A percentile compares a stretch with the other conserved stretches of the same genome.
phyloP scores from a whole-genome alignment of 35 echinoderm and acorn worm genomes.

The Diadema setosum region DNA sequence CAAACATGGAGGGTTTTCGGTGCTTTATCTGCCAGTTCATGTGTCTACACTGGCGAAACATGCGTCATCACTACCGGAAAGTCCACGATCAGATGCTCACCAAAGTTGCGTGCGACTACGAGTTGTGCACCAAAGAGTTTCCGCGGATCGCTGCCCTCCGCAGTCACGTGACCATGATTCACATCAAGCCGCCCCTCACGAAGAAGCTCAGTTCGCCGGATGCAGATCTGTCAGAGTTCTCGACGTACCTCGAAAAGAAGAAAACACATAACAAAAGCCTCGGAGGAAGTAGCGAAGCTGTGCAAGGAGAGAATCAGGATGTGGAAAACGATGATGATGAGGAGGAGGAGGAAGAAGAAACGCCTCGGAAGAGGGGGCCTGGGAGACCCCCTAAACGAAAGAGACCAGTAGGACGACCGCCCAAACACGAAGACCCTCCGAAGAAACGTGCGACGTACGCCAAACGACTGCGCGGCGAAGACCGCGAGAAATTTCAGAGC shows the following conservation, averaged over 20 bases:
- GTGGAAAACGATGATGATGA: not conserved
- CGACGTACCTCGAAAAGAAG: not conserved
- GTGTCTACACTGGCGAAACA: conserved; percentile 74
- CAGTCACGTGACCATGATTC: conserved; percentile 42
- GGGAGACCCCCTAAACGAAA: not conserved
- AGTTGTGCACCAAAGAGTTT: conserved; percentile 22
- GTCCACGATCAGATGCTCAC: conserved; percentile 26
- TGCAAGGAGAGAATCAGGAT: not conserved
- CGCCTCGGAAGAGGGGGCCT: not conserved
- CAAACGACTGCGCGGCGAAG: not conserved
- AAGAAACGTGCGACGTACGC: conserved; percentile 3
- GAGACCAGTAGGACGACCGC: not conserved
- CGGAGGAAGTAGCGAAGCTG: not conserved
- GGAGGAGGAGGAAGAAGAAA: conserved; percentile 23
- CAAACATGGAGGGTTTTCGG: conserved; percentile 60
- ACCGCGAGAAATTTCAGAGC: conserved; percentile 12
- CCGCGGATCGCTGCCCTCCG: conserved; percentile 27
- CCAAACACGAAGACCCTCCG: not conserved
- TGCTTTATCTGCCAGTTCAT: conserved; percentile 60
- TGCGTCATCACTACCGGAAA: conserved; percentile 70
- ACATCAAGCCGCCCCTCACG: conserved; percentile 26
- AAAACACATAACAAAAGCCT: not conserved
- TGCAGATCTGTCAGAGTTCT: not conserved
- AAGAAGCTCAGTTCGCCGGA: not conserved
- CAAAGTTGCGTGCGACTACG: conserved; percentile 36